phyloP scores from a whole-genome alignment of 2,797 vertebrate genomes.

The Anguilla marmorata region DNA sequence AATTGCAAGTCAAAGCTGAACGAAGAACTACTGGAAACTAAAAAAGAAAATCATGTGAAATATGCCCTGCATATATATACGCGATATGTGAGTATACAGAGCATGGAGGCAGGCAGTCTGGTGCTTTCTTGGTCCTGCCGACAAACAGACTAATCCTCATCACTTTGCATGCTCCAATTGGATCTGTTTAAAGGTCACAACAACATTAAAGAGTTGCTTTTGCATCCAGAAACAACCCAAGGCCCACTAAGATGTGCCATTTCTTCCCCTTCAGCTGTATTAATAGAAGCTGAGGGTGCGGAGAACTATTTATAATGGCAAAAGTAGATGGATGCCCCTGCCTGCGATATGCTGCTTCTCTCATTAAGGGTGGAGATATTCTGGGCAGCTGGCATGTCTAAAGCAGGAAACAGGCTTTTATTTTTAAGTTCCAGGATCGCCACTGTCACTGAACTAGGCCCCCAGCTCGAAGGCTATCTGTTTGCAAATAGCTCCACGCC shows the following conservation, averaged over 20 bases:
- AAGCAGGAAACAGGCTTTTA: constrained; percentile 95
- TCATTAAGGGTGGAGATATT: constrained; percentile 94
- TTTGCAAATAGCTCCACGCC: constrained; percentile 74
- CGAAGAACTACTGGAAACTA: neutral
- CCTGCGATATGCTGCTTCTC: constrained; percentile 73
- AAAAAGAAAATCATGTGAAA: neutral
- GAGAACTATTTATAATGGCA: constrained; percentile 62
- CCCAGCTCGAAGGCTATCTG: constrained; percentile 77
- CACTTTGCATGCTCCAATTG: neutral
- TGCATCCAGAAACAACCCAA: constrained; percentile 36
- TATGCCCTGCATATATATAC: neutral
- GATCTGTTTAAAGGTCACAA: constrained; percentile 7
- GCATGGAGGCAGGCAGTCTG: neutral
- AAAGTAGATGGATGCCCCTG: constrained; percentile 72
- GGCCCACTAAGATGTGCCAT: constrained; percentile 53
- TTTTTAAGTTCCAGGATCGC: constrained; percentile 89
- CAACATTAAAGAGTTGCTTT: neutral
- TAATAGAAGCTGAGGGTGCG: constrained; percentile 70
- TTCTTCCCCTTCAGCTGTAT: constrained; percentile 55
- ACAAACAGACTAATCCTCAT: neutral
- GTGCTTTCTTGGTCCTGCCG: neutral
- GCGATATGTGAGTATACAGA: neutral
- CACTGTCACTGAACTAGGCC: constrained; percentile 81
- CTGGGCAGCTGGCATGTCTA: constrained; percentile 89
- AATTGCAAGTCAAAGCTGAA: neutral